A percentile compares a stretch with the other conserved stretches of the same genome.
These are phyloP conservation scores for Dryoscopus gambensis DNA, from an alignment of 2,113 vertebrate genomes.

Conservation along the genomic window DNA sequence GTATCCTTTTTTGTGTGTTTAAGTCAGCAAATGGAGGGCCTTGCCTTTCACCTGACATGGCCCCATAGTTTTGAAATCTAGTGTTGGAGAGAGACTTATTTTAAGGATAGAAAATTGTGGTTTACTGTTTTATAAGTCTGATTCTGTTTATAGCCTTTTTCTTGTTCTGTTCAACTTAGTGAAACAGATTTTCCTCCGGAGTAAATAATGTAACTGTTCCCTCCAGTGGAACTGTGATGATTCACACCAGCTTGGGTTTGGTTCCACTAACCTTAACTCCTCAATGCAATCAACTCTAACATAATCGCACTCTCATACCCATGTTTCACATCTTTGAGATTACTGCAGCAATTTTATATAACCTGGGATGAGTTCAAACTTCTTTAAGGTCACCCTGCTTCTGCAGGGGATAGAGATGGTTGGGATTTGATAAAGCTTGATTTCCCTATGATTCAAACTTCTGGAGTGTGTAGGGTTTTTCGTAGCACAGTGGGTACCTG, in stretches of 20 bases:
- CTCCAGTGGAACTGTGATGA: not conserved
- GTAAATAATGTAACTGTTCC: constrained; percentile 35
- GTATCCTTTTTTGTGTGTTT: not conserved
- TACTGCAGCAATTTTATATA: not conserved
- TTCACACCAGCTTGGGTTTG: constrained; percentile 29
- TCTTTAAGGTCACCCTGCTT: not conserved
- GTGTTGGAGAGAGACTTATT: not conserved
- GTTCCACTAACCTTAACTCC: constrained; percentile 11
- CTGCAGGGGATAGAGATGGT: not conserved
- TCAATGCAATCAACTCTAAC: not conserved
- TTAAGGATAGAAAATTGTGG: not conserved
- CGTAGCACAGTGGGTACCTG: not conserved
- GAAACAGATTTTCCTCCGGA: constrained; percentile 6
- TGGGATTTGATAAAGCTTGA: not conserved
- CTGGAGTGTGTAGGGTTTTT: not conserved
- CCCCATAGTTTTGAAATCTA: not conserved
- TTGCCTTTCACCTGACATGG: not conserved
- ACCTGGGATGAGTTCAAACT: not conserved
- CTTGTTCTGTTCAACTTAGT: constrained; percentile 7
- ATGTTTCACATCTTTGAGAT: not conserved
- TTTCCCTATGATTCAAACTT: not conserved
- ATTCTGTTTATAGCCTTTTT: not conserved
- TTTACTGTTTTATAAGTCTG: constrained; percentile 9
- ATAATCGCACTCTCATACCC: not conserved
- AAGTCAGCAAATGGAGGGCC: not conserved